Evolutionary conservation across 2,797 vertebrate species (phyloP), one percentile per base, ranked within the genome.

Genomic region (Clarias fuscus): DNA sequence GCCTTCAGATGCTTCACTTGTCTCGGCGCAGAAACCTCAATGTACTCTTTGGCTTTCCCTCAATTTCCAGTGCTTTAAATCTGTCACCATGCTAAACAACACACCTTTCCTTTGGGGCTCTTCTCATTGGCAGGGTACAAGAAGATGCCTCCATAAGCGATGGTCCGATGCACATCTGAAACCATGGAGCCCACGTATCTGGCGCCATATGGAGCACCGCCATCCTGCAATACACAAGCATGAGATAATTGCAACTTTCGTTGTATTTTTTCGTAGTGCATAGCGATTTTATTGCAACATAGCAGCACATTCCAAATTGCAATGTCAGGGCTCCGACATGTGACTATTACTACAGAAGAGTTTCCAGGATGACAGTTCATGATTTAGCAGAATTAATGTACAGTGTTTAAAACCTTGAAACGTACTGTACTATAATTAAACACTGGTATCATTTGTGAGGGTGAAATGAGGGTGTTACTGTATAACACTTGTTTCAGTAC

Each of bases 101-200:
- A 37, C 58, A 98, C 97, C 97, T 99, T 99, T 94, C 98, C 98
- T 89, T 99, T 98, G 6, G 98, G 98, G 88, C 94, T 99, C 93
- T 99, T 99, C 94, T 98, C 96, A 84, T 98, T 99, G 88, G 97
- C 98, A 13, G 98, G 98, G 90, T 99, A 99, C 96, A 99, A 92
- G 95, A 99, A 99, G 92, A 99, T 99, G 20, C 98, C 98, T 78
- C 98, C 98, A 30, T 99, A 99, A 84, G 97, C 95, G 84, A 99
- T 90, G 27, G 98, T 99, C 33, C 97, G 97, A 88, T 99, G 98
- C 87, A 99, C 89, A 30, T 99, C 98, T 30, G 98, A 97, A 30
- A 99, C 98, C 98, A 99, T 99, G 6, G 98, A 99, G 40, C 98
- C 98, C 83, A 99, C 97, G 0, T 99, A 99, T 40, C 98, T 95